A percentile compares a stretch with the other conserved stretches of the same genome.
Conservation (phyloP, 2,888 invertebrate genomes). For the Drosophila aldrichi region DNA sequence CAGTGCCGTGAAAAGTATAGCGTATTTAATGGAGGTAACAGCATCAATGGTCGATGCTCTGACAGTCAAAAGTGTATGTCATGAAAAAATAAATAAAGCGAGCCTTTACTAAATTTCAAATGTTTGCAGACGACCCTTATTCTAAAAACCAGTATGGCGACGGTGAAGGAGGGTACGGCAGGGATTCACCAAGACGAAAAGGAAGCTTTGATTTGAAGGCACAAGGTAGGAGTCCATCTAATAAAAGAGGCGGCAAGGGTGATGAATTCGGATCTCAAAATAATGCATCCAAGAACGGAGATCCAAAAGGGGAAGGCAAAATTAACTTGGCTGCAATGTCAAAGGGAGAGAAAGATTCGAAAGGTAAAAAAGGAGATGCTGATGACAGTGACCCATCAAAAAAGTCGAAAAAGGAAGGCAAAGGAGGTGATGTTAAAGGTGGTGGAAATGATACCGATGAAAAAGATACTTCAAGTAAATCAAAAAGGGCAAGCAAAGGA, state of each 20-base stretch:
- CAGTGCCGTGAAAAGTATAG: slow-evolving; percentile 73
- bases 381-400: slow-evolving; percentile 11
- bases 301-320: slow-evolving; percentile 1
- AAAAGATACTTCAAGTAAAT: slow-evolving; percentile 2
- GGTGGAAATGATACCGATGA: slow-evolving; percentile 19
- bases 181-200: background rate
- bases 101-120: background rate
- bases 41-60: slow-evolving; percentile 28
- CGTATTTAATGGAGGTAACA: slow-evolving; percentile 79
- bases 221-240: background rate
- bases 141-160: background rate
- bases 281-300: background rate
- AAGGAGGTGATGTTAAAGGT: background rate
- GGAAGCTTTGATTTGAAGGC: slow-evolving; percentile 11
- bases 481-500: background rate
- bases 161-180: background rate
- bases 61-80: slow-evolving; percentile 31
- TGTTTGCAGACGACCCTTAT: slow-evolving; percentile 2
- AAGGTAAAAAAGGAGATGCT: slow-evolving; percentile 18
- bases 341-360: background rate
- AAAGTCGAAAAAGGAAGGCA: slow-evolving; percentile 5
- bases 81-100: background rate
- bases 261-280: background rate
- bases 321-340: slow-evolving; percentile 1
- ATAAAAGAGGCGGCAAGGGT: background rate